Conservation (phyloP, 2,888 invertebrate genomes). For the Ormia ochracea region DNA sequence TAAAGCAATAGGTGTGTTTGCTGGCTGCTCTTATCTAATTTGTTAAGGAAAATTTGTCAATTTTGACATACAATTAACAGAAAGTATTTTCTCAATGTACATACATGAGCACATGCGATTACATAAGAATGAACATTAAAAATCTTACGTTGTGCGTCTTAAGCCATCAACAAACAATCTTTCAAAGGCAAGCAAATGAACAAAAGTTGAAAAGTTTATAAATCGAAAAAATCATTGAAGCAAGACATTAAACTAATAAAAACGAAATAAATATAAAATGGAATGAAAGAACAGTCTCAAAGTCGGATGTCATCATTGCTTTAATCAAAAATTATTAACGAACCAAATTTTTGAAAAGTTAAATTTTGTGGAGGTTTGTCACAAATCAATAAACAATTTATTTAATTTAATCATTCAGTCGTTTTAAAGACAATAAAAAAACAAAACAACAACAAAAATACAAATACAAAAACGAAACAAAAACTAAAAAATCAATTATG, state of each 20-base stretch:
- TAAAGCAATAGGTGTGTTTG: conserved; percentile 15
- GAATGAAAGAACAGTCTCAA: conserved; percentile 9
- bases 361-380: conserved; percentile 55
- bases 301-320: conserved; percentile 50
- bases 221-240: conserved; percentile 44
- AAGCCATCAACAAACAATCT: not conserved
- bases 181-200: not conserved
- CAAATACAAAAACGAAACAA: not conserved
- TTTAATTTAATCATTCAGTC: conserved; percentile 58
- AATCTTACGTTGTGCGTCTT: not conserved
- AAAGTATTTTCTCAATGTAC: conserved; percentile 9
- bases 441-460: too few relatives aligned
- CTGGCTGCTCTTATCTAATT: not conserved
- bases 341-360: conserved; percentile 29
- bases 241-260: conserved; percentile 31
- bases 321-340: conserved; percentile 55
- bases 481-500: conserved; percentile 23
- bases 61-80: conserved; percentile 33
- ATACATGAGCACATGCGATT: too few relatives aligned
- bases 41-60: conserved; percentile 18
- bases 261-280: not conserved
- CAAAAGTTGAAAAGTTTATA: conserved; percentile 1
- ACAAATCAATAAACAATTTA: conserved; percentile 62
- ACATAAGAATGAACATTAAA: not conserved
- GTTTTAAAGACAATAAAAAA: conserved; percentile 47